Percentiles rank a stretch among this genome's conserved stretches.
Evolutionary conservation across 1,140 invertebrate species (phyloP).

Genomic region (Chrysoperla carnea): DNA sequence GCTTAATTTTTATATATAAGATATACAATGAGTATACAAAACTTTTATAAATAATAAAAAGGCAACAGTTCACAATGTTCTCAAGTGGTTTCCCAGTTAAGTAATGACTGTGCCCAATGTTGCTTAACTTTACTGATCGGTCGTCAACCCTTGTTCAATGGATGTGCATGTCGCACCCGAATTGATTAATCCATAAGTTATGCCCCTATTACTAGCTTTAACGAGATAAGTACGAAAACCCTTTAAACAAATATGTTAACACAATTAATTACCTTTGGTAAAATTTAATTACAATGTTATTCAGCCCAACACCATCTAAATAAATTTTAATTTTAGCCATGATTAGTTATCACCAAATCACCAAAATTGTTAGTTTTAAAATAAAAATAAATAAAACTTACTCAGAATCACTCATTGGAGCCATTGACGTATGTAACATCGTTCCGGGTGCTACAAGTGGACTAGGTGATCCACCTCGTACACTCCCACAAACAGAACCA

Average conservation of each 20-base stretch:
- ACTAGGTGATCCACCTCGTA: conserved; percentile 11
- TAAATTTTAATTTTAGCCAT: not conserved
- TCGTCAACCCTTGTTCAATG: too few relatives aligned
- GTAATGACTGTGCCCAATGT: too few relatives aligned
- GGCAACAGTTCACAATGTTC: too few relatives aligned
- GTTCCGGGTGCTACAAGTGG: not conserved
- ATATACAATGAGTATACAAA: too few relatives aligned
- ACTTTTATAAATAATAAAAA: too few relatives aligned
- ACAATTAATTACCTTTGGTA: not conserved
- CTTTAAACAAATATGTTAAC: not conserved
- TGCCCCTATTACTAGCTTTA: too few relatives aligned
- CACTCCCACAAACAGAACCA: conserved; percentile 20
- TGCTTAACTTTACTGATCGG: too few relatives aligned
- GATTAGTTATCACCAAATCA: not conserved
- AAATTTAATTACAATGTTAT: not conserved
- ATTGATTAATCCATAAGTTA: too few relatives aligned
- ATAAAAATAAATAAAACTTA: not conserved
- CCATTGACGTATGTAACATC: not conserved
- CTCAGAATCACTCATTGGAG: not conserved
- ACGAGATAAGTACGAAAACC: too few relatives aligned
- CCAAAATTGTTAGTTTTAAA: not conserved
- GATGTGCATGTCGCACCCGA: too few relatives aligned
- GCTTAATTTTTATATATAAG: too few relatives aligned
- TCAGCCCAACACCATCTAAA: not conserved
- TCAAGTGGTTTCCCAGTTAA: too few relatives aligned